Evolutionary conservation across 2,797 vertebrate genomes (phyloP).

Genomic region (Labeo calbasu): DNA sequence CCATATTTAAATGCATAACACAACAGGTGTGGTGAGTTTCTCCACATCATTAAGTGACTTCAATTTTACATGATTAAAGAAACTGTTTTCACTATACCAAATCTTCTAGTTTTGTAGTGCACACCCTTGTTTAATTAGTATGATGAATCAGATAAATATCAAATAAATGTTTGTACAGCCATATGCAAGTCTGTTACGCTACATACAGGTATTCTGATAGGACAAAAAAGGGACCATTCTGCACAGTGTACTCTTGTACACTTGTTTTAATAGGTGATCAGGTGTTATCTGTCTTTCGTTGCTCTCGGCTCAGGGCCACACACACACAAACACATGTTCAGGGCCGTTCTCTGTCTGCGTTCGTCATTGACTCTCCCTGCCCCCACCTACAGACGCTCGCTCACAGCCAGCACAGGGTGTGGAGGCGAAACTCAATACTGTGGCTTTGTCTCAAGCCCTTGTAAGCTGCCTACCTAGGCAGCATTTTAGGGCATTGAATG

Average conservation of each 20-base stretch:
- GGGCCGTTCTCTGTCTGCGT: constrained; percentile 43
- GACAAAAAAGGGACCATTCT: not conserved
- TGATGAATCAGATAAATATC: not conserved
- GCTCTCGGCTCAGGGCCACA: not conserved
- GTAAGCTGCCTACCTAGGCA: not conserved
- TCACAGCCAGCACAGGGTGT: constrained; percentile 39
- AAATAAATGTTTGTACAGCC: not conserved
- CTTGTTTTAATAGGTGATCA: not conserved
- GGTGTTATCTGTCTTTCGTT: not conserved
- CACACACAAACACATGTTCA: not conserved
- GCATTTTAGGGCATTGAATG: not conserved
- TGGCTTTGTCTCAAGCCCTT: not conserved
- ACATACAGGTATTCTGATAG: not conserved
- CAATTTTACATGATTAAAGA: not conserved
- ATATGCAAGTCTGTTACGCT: not conserved
- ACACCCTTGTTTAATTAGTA: not conserved
- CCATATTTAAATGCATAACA: not conserved
- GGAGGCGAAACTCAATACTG: constrained; percentile 36
- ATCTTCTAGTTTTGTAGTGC: not conserved
- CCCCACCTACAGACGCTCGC: constrained; percentile 50
- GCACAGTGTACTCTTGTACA: not conserved
- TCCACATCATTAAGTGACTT: not conserved
- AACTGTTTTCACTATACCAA: not conserved
- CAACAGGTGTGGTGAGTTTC: constrained; percentile 4
- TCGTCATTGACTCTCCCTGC: constrained; percentile 66